These are phyloP conservation scores for Anoplophora glabripennis DNA, from an alignment of 1,140 invertebrate species.

Conservation along the genomic window DNA sequence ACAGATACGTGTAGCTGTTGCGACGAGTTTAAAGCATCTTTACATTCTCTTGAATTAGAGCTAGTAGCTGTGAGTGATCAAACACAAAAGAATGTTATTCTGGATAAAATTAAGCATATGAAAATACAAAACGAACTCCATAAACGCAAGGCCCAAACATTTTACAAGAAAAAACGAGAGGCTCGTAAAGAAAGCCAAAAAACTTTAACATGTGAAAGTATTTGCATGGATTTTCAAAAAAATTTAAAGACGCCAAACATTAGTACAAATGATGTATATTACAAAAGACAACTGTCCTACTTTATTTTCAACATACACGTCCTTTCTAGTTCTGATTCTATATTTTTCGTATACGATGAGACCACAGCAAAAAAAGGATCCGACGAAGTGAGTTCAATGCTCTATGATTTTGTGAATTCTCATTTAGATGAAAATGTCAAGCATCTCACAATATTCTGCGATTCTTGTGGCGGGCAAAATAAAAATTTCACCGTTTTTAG, in stretches of 20 bases:
- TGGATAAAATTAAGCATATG: slow-evolving; percentile 3
- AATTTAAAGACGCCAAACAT: slow-evolving; percentile 24
- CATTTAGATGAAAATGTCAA: too few relatives aligned
- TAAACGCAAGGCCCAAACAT: slow-evolving; percentile 19
- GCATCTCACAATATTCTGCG: too few relatives aligned
- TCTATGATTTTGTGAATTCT: slow-evolving; percentile 31
- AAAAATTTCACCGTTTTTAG: too few relatives aligned
- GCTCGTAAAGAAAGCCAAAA: slow-evolving; percentile 10
- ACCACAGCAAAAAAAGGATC: slow-evolving; percentile 32
- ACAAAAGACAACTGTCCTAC: slow-evolving; percentile 26
- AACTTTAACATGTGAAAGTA: slow-evolving; percentile 16
- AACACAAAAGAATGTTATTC: not conserved
- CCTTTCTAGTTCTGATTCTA: slow-evolving; percentile 10
- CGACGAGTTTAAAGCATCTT: slow-evolving; percentile 20
- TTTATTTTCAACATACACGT: slow-evolving; percentile 32
- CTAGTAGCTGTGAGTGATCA: too few relatives aligned
- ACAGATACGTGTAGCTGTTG: slow-evolving; percentile 18
- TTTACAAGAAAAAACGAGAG: too few relatives aligned
- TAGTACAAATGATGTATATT: too few relatives aligned
- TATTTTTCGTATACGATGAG: slow-evolving; percentile 31
- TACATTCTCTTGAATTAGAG: too few relatives aligned
- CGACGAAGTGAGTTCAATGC: slow-evolving; percentile 31
- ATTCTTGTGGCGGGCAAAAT: too few relatives aligned
- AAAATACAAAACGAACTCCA: slow-evolving; percentile 15
- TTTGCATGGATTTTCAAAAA: slow-evolving; percentile 28